Percentiles rank a stretch among this genome's conserved stretches.
Conservation (phyloP, 2,797 vertebrate species). For the Scyliorhinus canicula region DNA sequence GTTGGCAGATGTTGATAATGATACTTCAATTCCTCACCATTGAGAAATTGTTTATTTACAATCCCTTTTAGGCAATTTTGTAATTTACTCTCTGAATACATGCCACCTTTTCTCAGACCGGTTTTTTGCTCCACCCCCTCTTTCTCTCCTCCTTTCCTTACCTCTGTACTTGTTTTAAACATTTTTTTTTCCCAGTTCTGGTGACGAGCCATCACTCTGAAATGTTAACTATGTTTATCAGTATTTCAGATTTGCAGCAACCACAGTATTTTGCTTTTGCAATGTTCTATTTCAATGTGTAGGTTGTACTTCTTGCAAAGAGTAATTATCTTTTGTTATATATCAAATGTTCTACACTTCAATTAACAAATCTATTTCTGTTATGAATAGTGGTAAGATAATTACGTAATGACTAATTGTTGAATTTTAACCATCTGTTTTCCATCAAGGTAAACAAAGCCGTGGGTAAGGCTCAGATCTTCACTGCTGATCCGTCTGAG, state of each 20-base stretch:
- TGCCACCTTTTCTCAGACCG: neutral
- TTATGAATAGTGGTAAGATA: neutral
- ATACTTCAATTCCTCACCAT: neutral
- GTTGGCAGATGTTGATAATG: neutral
- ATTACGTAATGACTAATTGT: neutral
- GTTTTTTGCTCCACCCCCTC: too few species aligned
- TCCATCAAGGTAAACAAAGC: conserved; percentile 79
- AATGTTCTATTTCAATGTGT: neutral
- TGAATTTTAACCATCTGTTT: neutral
- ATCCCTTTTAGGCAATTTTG: neutral
- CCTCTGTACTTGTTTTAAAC: neutral
- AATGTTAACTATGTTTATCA: neutral
- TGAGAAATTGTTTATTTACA: neutral
- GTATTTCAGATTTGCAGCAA: neutral
- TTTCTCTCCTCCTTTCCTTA: neutral
- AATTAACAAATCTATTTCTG: neutral
- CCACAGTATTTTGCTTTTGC: neutral
- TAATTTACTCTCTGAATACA: neutral
- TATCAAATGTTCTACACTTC: neutral
- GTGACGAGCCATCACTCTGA: neutral
- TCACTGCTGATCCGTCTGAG: conserved; percentile 87
- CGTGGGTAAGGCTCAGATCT: conserved; percentile 91
- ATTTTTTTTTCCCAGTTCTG: neutral
- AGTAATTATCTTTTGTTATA: neutral
- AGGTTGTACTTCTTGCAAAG: neutral